phyloP scores from a whole-genome alignment of 2,113 vertebrate species.

The Oryzias melastigma region DNA sequence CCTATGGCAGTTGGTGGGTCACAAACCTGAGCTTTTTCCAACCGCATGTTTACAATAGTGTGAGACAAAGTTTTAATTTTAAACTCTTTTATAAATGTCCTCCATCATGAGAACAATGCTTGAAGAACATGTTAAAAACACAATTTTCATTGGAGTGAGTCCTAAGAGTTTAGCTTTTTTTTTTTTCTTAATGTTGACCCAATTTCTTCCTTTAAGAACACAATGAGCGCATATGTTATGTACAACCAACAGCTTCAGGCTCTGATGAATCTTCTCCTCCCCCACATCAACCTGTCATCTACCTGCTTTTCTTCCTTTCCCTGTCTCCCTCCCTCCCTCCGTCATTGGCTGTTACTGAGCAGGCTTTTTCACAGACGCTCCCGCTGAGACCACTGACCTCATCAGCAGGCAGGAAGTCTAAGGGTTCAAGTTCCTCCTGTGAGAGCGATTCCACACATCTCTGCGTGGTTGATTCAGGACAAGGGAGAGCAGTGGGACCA shows the following conservation, averaged over 20 bases:
- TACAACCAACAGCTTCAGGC: conserved; percentile 47
- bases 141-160: too few species aligned
- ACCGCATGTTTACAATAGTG: too few species aligned
- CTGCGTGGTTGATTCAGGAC: conserved; percentile 55
- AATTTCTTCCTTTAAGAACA: conserved; percentile 35
- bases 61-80: too few species aligned
- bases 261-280: conserved; percentile 34
- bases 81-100: background rate
- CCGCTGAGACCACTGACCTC: conserved; percentile 79
- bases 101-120: too few species aligned
- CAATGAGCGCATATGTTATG: conserved; percentile 61
- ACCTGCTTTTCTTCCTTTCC: conserved; percentile 25
- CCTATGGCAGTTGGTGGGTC: too few species aligned
- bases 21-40: too few species aligned
- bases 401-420: conserved; percentile 79
- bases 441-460: conserved; percentile 78
- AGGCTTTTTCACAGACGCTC: conserved; percentile 75
- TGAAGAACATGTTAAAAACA: too few species aligned
- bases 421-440: conserved; percentile 76
- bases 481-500: conserved; percentile 27
- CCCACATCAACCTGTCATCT: conserved; percentile 53
- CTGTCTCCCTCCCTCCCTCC: conserved; percentile 26
- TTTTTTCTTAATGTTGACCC: conserved; percentile 31
- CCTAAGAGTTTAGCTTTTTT: background rate
- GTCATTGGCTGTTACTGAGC: conserved; percentile 58